Conservation (phyloP, 1,140 invertebrate genomes). For the Pentalonia nigronervosa region DNA sequence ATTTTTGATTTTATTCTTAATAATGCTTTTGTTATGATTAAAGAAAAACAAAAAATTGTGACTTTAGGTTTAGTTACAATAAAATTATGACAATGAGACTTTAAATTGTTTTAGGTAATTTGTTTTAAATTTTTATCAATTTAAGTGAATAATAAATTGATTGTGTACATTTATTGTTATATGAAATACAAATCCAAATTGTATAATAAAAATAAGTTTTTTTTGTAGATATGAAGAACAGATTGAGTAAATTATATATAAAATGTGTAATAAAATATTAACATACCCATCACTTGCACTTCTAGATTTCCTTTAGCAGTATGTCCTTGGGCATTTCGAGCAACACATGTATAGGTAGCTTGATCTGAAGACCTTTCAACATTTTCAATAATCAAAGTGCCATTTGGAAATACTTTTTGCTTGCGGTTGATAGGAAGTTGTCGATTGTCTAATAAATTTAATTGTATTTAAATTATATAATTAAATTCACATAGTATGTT, state of each 20-base stretch:
- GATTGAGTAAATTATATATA: not conserved
- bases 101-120: not conserved
- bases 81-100: not conserved
- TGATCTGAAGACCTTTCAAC: constrained; percentile 91
- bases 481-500: constrained; percentile 12
- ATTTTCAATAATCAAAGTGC: constrained; percentile 91
- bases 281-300: constrained; percentile 96
- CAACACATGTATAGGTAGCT: constrained; percentile 93
- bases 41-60: not conserved
- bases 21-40: too few relatives aligned
- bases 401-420: constrained; percentile 92
- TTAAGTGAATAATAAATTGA: too few relatives aligned
- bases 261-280: constrained; percentile 50
- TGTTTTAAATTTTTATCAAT: not conserved
- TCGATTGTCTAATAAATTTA: constrained; percentile 68
- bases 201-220: not conserved
- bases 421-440: constrained; percentile 92
- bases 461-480: not conserved
- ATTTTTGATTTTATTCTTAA: not conserved
- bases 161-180: too few relatives aligned
- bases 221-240: not conserved
- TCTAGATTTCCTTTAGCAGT: constrained; percentile 85
- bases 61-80: not conserved
- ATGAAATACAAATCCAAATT: not conserved
- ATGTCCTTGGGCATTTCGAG: constrained; percentile 88